phyloP scores from a whole-genome alignment of 1,140 invertebrate species.

The Habropoda laboriosa region DNA sequence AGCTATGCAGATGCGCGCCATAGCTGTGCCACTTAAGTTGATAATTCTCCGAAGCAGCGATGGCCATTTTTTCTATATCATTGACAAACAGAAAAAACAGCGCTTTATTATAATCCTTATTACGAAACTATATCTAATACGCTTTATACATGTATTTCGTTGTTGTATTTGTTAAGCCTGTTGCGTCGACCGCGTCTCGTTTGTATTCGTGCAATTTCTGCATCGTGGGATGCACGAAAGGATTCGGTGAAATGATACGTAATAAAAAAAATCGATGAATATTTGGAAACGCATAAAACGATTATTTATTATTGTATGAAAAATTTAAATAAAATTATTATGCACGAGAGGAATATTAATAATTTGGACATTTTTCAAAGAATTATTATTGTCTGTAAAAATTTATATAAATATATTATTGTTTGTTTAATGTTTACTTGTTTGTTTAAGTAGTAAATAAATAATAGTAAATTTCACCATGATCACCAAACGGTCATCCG shows the following conservation, averaged over 20 bases:
- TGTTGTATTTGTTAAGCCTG: slow-evolving; percentile 28
- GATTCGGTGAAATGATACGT: not conserved
- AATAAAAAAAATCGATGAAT: not conserved
- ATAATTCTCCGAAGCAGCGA: slow-evolving; percentile 87
- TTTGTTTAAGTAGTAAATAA: not conserved
- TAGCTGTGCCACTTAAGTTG: slow-evolving; percentile 94
- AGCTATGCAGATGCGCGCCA: slow-evolving; percentile 89
- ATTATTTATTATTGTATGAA: not conserved
- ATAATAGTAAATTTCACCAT: not conserved
- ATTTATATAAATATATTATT: not conserved
- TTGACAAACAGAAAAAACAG: slow-evolving; percentile 12
- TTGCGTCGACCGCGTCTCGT: slow-evolving; percentile 6
- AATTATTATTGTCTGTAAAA: not conserved
- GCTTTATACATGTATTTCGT: not conserved
- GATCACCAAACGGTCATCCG: not conserved
- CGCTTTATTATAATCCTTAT: not conserved
- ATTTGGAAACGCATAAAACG: not conserved
- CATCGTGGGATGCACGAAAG: not conserved
- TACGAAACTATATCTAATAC: not conserved
- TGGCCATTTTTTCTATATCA: slow-evolving; percentile 78
- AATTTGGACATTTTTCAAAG: not conserved
- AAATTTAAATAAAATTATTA: too few species aligned
- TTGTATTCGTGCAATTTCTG: not conserved
- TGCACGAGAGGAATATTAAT: not conserved
- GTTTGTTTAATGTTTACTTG: not conserved